phyloP scores from a whole-genome alignment of 2,113 vertebrate genomes.

The Gymnogyps californianus region DNA sequence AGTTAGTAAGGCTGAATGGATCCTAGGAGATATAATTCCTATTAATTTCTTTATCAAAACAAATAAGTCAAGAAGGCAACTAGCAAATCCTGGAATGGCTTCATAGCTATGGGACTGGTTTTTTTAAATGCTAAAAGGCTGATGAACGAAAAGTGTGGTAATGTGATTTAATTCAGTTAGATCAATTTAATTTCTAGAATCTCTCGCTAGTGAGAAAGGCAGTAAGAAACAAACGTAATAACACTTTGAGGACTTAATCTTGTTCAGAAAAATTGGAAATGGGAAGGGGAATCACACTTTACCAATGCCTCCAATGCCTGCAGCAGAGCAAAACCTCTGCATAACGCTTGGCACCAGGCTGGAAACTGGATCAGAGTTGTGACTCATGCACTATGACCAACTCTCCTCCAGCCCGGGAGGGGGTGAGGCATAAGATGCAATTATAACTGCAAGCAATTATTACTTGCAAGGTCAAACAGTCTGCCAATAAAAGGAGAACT shows the following conservation, averaged over 20 bases:
- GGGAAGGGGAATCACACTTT: background rate
- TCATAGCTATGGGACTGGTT: background rate
- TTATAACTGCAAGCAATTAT: background rate
- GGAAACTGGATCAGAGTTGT: background rate
- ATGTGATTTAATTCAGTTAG: background rate
- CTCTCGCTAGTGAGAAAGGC: background rate
- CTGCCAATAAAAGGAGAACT: background rate
- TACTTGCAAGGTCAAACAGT: slow-evolving; percentile 10
- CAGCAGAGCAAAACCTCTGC: background rate
- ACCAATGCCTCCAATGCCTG: background rate
- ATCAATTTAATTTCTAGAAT: background rate
- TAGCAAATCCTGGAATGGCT: background rate
- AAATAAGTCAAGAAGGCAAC: background rate
- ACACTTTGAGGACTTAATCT: background rate
- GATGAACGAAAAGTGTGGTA: background rate
- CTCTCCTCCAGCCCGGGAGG: background rate
- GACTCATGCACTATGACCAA: background rate
- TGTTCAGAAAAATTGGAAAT: background rate
- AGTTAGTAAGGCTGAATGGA: background rate
- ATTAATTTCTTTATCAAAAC: background rate
- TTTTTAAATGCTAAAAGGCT: background rate
- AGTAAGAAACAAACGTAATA: background rate
- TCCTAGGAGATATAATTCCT: background rate
- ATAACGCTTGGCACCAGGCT: rapidly evolving
- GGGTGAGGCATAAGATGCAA: background rate